These are phyloP conservation scores for Rhogogaster chlorosoma DNA, from an alignment of 2,888 invertebrate species.

Conservation along the genomic window DNA sequence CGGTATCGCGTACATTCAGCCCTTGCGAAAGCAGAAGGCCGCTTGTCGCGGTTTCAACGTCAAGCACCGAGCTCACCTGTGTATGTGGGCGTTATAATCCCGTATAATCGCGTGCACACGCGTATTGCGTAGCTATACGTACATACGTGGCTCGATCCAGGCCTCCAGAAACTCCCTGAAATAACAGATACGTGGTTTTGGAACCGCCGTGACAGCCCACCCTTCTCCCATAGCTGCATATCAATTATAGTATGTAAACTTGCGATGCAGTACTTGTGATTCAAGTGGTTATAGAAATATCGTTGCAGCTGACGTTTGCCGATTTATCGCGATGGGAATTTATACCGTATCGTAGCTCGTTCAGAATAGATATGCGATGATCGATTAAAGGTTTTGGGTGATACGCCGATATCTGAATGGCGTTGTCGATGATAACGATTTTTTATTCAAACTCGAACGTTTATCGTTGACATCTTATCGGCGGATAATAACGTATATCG, in stretches of 20 bases:
- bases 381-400: background rate
- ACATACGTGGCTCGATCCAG: background rate
- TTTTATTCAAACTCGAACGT: background rate
- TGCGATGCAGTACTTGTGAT: background rate
- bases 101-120: slow-evolving; percentile 47
- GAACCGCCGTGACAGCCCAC: slow-evolving; percentile 61
- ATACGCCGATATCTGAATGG: background rate
- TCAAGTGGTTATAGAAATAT: background rate
- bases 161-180: slow-evolving; percentile 60
- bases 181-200: slow-evolving; percentile 66
- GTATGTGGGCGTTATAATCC: slow-evolving; percentile 49
- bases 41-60: slow-evolving; percentile 45
- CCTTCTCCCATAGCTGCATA: slow-evolving; percentile 39
- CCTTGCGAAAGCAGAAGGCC: slow-evolving; percentile 27
- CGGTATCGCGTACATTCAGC: slow-evolving; percentile 42
- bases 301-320: background rate
- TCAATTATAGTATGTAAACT: background rate
- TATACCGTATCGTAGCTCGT: background rate
- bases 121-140: background rate
- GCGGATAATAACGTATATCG: too few relatives aligned
- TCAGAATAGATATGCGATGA: background rate
- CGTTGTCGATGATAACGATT: background rate
- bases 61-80: background rate
- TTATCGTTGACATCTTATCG: too few relatives aligned
- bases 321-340: background rate